These are phyloP conservation scores for Sebastes vulpes DNA, from an alignment of 2,797 vertebrate genomes.

Conservation along the genomic window DNA sequence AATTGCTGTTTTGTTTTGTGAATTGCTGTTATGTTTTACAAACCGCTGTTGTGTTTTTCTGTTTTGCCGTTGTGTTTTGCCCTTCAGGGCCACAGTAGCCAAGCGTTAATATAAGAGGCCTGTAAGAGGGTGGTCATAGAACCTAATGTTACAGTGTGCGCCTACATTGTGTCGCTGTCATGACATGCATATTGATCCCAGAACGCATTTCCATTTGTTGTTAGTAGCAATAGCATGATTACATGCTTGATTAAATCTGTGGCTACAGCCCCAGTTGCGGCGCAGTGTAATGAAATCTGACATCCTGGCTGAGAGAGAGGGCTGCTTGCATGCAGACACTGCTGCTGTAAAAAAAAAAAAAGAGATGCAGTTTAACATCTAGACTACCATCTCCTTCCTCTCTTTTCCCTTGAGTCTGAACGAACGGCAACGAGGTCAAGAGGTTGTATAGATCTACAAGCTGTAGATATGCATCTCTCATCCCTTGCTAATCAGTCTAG, in stretches of 20 bases:
- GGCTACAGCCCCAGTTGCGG: conserved; percentile 19
- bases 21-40: neutral
- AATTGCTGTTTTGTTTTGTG: neutral
- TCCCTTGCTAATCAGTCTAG: conserved; percentile 32
- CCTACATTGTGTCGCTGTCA: conserved; percentile 23
- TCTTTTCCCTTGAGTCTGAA: neutral
- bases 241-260: conserved; percentile 64
- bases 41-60: neutral
- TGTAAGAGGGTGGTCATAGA: conserved; percentile 9
- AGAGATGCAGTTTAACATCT: conserved; percentile 13
- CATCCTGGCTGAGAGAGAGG: conserved; percentile 31
- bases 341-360: neutral
- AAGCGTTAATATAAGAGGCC: neutral
- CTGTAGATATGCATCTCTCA: conserved; percentile 27
- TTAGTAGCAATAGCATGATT: conserved; percentile 48
- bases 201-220: conserved; percentile 49
- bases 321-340: conserved; percentile 25
- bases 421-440: neutral
- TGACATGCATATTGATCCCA: conserved; percentile 53
- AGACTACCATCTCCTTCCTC: conserved; percentile 2
- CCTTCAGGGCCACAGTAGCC: neutral
- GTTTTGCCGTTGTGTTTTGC: neutral
- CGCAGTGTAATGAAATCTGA: conserved; percentile 69
- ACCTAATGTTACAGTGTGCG: conserved; percentile 6
- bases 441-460: neutral